Evolutionary conservation across 2,888 invertebrate species (phyloP).

Genomic region (Callyntrura guangdongensis): DNA sequence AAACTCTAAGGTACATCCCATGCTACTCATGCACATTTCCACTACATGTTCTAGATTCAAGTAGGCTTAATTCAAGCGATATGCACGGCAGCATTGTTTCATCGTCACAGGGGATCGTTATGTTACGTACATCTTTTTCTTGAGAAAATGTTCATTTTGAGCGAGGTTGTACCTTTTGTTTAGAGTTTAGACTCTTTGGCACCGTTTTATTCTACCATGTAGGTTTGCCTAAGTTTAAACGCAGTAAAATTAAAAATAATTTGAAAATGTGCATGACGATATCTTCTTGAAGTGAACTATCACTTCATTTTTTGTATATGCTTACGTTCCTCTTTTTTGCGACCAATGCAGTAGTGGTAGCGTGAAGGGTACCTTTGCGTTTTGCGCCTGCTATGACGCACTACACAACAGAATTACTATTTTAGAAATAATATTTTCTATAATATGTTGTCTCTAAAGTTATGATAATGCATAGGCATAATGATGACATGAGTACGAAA

Average conservation of each 20-base stretch:
- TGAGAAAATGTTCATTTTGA: neutral
- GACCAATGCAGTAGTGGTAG: too few species aligned
- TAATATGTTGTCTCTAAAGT: neutral
- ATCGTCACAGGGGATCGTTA: conserved; percentile 10
- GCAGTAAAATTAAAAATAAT: neutral
- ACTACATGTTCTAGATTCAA: neutral
- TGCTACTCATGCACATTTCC: neutral
- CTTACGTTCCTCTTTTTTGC: too few species aligned
- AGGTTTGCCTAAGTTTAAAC: neutral
- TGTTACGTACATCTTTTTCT: neutral
- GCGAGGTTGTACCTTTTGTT: neutral
- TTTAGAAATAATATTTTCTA: neutral
- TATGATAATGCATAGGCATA: neutral
- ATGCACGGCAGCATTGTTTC: conserved; percentile 6
- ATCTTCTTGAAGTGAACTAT: too few species aligned
- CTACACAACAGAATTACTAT: too few species aligned
- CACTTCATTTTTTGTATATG: too few species aligned
- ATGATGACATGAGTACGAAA: conserved; percentile 44
- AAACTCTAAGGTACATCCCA: neutral
- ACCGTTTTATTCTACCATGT: neutral
- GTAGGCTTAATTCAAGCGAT: neutral
- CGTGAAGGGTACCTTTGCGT: too few species aligned
- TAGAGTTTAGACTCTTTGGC: conserved; percentile 10
- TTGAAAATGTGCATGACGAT: neutral
- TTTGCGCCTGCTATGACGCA: too few species aligned